Base-by-base conservation (phyloP, 2,888 invertebrate genomes). In the Aproaerema taeniolella region DNA sequence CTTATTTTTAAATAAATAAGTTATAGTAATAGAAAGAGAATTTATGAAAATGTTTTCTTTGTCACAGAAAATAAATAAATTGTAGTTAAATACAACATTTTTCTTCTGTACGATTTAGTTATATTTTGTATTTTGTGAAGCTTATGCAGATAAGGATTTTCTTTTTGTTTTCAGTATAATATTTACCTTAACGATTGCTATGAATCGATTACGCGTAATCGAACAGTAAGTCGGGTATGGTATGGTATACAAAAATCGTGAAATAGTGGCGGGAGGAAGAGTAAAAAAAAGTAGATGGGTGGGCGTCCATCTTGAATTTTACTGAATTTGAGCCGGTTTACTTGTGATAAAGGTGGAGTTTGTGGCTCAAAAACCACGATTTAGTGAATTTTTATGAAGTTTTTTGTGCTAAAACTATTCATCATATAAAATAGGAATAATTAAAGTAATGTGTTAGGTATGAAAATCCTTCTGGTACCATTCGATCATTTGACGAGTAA, bases 261-360 rank as follows among this genome's bases (percentile, higher is more conserved):
- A n/a, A 34, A 20, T 33, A 41, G 39, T 46, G 43, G 39, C 48
- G 38, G 42, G 42, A 45, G 53, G 56, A 63, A 58, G 63, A 66
- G 70, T 50, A 53, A 53, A 53, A n/a, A n/a, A 60, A 59, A 56
- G 53, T 67, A 68, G 70, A 90, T 89, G 89, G 89, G 90, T 90
- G 89, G 89, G 91, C 91, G 90, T 92, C 92, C 92, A 92, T 92
- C 91, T 92, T 92, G 92, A 89, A 91, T 90, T 89, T 89, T 88
- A 87, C 88, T 90, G 89, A 88, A 88, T 89, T 89, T 90, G 91
- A 91, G 91, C 92, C 92, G 92, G 92, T 90, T 87, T 81, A 86
- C 77, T 86, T 86, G 80, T 81, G 87, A 80, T 85, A 81, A 76
- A 81, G 83, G 80, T 83, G 83, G 75, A 76, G 76, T 79, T 82